These are phyloP conservation scores for Parotocinclus haroldoi DNA, from an alignment of 2,797 vertebrate species.

Conservation along the genomic window DNA sequence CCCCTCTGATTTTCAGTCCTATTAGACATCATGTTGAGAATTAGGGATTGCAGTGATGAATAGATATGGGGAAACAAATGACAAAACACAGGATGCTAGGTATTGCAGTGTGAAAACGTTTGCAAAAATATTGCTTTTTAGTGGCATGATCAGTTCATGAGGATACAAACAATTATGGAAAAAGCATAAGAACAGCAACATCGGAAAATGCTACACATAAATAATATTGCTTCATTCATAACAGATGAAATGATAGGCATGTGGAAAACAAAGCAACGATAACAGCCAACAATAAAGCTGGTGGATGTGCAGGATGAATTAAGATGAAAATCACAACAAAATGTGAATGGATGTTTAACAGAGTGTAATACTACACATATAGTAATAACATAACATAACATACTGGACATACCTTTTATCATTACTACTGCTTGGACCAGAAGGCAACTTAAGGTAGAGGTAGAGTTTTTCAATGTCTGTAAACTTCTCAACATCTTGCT, in stretches of 20 bases:
- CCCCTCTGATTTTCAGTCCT: slow-evolving; percentile 79
- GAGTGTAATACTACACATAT: background rate
- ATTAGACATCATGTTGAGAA: slow-evolving; percentile 67
- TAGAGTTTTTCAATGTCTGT: slow-evolving; percentile 99
- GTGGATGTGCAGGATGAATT: background rate
- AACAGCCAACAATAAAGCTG: background rate
- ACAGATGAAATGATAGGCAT: too few species aligned
- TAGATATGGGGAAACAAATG: slow-evolving; percentile 77
- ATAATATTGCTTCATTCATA: slow-evolving; percentile 42
- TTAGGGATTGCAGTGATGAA: slow-evolving; percentile 71
- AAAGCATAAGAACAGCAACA: slow-evolving; percentile 10
- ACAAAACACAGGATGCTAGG: slow-evolving; percentile 67
- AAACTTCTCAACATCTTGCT: slow-evolving; percentile 99
- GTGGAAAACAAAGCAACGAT: too few species aligned
- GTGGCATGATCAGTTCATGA: slow-evolving; percentile 30
- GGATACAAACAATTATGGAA: slow-evolving; percentile 4
- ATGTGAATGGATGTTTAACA: slow-evolving; percentile 1
- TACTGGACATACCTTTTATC: slow-evolving; percentile 86
- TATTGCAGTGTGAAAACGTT: slow-evolving; percentile 49
- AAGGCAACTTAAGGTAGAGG: slow-evolving; percentile 99
- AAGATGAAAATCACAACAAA: slow-evolving; percentile 7
- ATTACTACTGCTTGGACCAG: slow-evolving; percentile 94
- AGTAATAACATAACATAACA: background rate
- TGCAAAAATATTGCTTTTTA: slow-evolving; percentile 51
- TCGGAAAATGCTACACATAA: slow-evolving; percentile 6